Evolutionary conservation across 1,140 invertebrate species (phyloP).

Genomic region (Psilanteris sp.): DNA sequence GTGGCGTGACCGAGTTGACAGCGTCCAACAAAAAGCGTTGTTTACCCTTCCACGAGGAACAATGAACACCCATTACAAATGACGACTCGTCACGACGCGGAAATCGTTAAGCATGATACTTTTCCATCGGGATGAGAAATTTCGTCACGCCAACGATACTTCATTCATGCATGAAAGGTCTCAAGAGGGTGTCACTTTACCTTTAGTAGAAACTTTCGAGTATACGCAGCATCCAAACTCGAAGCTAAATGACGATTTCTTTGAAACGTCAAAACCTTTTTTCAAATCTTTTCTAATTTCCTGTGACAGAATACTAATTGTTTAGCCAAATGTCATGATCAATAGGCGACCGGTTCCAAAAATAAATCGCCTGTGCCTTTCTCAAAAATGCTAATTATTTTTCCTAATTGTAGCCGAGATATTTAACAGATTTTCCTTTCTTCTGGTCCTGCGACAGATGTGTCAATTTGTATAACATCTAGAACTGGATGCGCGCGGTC

Average conservation of each 20-base stretch:
- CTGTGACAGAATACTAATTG: slow-evolving; percentile 15
- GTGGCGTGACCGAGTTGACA: slow-evolving; percentile 60
- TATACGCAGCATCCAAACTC: slow-evolving; percentile 14
- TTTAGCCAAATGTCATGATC: too few species aligned
- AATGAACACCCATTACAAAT: slow-evolving; percentile 22
- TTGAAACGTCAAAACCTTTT: not conserved
- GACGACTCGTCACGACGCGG: slow-evolving; percentile 29
- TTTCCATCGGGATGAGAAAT: slow-evolving; percentile 29
- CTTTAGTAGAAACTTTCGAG: not conserved
- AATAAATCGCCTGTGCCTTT: too few species aligned
- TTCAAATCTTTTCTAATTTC: slow-evolving; percentile 19
- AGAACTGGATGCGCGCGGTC: too few species aligned
- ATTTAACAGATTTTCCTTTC: too few species aligned
- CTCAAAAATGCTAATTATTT: too few species aligned
- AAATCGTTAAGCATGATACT: slow-evolving; percentile 48
- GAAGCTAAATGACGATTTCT: slow-evolving; percentile 9
- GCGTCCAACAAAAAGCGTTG: slow-evolving; percentile 41
- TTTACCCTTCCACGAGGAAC: slow-evolving; percentile 17
- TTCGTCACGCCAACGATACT: slow-evolving; percentile 69
- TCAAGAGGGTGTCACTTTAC: slow-evolving; percentile 41
- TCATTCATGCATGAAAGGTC: slow-evolving; percentile 40
- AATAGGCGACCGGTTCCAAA: too few species aligned
- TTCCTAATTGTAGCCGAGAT: too few species aligned
- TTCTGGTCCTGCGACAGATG: too few species aligned
- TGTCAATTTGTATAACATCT: too few species aligned